phyloP scores from a whole-genome alignment of 2,797 vertebrate genomes.

The Manis pentadactyla region DNA sequence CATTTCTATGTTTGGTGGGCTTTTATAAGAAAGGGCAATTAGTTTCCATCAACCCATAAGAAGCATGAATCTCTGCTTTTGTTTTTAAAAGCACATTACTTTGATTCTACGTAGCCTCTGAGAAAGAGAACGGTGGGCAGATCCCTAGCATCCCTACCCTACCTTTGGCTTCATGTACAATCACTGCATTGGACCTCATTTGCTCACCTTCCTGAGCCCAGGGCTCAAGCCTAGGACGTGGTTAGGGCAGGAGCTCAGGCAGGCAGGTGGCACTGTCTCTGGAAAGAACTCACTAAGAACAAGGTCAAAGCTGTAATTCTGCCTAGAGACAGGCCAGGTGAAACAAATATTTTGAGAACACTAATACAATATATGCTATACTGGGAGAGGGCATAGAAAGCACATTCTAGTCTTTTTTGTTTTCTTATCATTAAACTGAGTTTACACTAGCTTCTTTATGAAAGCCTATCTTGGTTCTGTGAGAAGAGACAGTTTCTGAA shows the following conservation, averaged over 20 bases:
- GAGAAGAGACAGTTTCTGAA: neutral
- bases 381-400: neutral
- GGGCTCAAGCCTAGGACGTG: neutral
- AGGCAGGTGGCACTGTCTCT: neutral
- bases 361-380: rapidly evolving
- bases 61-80: neutral
- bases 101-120: neutral
- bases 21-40: neutral
- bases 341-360: neutral
- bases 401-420: no score
- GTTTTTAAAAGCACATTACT: neutral
- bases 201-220: neutral
- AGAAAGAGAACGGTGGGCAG: neutral
- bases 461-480: neutral
- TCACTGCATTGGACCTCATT: neutral
- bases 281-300: neutral
- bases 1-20: neutral
- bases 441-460: neutral
- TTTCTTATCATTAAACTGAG: neutral
- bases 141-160: neutral
- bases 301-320: neutral
- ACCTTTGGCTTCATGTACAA: neutral
- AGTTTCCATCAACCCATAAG: neutral
- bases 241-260: neutral
- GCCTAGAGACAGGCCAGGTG: neutral